These are phyloP conservation scores for Elysia crispata DNA, from an alignment of 2,888 invertebrate genomes.

Conservation along the genomic window DNA sequence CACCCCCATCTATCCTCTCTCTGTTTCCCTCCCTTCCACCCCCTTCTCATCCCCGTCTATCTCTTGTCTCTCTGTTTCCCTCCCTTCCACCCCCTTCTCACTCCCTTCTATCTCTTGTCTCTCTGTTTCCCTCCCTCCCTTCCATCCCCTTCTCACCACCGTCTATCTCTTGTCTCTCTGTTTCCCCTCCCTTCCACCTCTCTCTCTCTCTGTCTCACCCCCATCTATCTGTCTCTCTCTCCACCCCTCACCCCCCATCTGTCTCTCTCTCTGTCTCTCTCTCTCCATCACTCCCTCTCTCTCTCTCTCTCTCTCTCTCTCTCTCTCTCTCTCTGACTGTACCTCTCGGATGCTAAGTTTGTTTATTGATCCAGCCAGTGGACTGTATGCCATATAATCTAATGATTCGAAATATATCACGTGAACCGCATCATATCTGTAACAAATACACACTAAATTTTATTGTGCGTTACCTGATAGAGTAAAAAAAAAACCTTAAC, in stretches of 20 bases:
- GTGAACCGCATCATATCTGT: too few relatives aligned
- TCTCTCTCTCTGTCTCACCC: not conserved
- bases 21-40: constrained; percentile 48
- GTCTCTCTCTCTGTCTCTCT: constrained; percentile 23
- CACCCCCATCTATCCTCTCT: constrained; percentile 31
- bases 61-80: too few relatives aligned
- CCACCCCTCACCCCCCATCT: not conserved
- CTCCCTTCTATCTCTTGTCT: constrained; percentile 15
- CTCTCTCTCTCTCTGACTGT: too few relatives aligned
- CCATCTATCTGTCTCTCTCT: not conserved
- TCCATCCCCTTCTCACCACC: too few relatives aligned
- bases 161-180: not conserved
- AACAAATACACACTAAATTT: too few relatives aligned
- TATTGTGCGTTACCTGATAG: too few relatives aligned
- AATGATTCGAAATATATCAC: too few relatives aligned
- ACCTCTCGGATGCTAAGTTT: too few relatives aligned
- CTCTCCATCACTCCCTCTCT: constrained; percentile 35
- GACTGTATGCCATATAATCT: too few relatives aligned
- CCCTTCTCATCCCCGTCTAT: constrained; percentile 49
- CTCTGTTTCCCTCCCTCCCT: constrained; percentile 10
- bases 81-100: too few relatives aligned
- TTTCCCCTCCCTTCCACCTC: not conserved
- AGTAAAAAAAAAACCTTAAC: too few relatives aligned
- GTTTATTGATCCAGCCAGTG: too few relatives aligned
- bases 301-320: constrained; percentile 47